phyloP scores from a whole-genome alignment of 2,113 vertebrate genomes.

The Platichthys flesus region DNA sequence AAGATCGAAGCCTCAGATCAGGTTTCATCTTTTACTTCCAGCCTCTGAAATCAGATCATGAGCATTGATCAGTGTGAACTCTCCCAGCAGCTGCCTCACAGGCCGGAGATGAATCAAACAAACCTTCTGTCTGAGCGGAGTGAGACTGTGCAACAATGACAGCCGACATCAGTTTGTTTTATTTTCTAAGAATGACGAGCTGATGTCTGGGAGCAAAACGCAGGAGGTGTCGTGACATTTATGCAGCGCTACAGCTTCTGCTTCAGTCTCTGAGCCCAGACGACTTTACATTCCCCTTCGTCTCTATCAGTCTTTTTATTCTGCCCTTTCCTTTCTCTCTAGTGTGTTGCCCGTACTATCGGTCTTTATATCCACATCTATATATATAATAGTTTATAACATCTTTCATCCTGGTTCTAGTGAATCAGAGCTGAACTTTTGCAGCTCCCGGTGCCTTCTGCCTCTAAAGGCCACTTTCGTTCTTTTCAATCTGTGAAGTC shows the following conservation, averaged over 20 bases:
- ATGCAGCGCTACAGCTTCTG: slow-evolving; percentile 1
- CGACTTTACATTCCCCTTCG: slow-evolving; percentile 6
- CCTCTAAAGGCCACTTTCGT: slow-evolving; percentile 7
- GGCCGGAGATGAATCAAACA: too few relatives aligned
- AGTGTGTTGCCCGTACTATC: background rate
- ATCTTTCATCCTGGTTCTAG: slow-evolving; percentile 14
- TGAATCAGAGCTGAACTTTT: slow-evolving; percentile 21
- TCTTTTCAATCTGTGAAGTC: background rate
- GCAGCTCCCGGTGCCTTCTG: slow-evolving; percentile 11
- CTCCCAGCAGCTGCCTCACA: too few relatives aligned
- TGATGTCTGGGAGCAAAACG: too few relatives aligned
- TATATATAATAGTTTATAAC: background rate
- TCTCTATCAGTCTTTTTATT: background rate
- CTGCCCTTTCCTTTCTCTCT: background rate
- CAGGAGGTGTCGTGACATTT: background rate
- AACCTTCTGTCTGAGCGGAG: too few relatives aligned
- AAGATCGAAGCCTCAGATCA: too few relatives aligned
- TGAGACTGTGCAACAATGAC: too few relatives aligned
- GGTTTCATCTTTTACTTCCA: too few relatives aligned
- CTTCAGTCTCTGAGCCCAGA: background rate
- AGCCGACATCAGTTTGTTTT: too few relatives aligned
- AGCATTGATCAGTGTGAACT: too few relatives aligned
- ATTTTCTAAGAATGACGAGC: too few relatives aligned
- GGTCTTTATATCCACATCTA: too few relatives aligned
- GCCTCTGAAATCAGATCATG: too few relatives aligned